phyloP scores from a whole-genome alignment of 1,140 invertebrate species.

The Hypsibius dujardini region DNA sequence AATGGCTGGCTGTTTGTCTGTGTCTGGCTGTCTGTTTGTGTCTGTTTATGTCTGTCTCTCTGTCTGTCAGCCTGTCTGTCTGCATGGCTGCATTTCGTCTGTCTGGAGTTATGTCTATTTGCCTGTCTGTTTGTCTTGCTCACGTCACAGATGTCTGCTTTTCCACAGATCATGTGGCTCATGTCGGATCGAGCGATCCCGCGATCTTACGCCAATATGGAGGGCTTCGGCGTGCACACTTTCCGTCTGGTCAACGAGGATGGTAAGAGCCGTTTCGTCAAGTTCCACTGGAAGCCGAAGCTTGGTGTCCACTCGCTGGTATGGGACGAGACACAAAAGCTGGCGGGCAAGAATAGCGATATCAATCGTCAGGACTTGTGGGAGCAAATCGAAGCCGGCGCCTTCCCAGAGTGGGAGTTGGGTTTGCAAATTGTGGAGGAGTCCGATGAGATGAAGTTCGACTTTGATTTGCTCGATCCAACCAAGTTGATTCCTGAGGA shows the following conservation, averaged over 20 bases:
- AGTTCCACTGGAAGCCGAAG: conserved; percentile 41
- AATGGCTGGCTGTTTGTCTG: no score
- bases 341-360: conserved; percentile 35
- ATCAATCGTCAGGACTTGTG: conserved; percentile 37
- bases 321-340: conserved; percentile 31
- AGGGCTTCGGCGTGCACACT: conserved; percentile 52
- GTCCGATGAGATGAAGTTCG: conserved; percentile 14
- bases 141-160: no score
- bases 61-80: no score
- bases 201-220: conserved; percentile 43
- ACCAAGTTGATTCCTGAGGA: conserved; percentile 19
- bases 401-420: conserved; percentile 37
- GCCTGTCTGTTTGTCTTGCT: no score
- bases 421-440: conserved; percentile 32
- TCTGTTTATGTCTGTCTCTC: no score
- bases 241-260: conserved; percentile 48
- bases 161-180: conserved; percentile 38
- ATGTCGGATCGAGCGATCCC: conserved; percentile 42
- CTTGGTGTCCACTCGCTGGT: conserved; percentile 35
- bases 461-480: conserved; percentile 15
- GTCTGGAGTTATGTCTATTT: no score
- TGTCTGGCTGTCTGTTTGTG: no score
- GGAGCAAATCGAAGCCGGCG: conserved; percentile 35
- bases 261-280: conserved; percentile 41
- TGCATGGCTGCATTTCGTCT: no score